A percentile compares a stretch with the other conserved stretches of the same genome.
phyloP scores from a whole-genome alignment of 2,888 invertebrate species.

The Anticlea derivata region DNA sequence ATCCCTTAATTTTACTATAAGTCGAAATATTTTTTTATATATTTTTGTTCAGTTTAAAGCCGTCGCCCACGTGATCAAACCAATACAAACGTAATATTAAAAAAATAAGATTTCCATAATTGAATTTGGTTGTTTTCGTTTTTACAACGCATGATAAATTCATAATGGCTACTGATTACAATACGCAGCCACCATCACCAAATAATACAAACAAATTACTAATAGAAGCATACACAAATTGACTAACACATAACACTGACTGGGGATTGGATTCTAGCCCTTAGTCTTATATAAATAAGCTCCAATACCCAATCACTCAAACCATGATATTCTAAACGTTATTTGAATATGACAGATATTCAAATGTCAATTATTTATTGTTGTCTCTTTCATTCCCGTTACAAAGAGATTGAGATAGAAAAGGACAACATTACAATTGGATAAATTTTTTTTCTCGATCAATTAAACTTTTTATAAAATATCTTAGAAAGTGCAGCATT shows the following conservation, averaged over 20 bases:
- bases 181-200: no score
- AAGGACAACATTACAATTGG: not conserved
- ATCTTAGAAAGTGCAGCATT: not conserved
- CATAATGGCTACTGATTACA: no score
- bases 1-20: no score
- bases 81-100: no score
- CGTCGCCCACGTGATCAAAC: no score
- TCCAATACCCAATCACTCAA: constrained; percentile 6
- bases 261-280: constrained; percentile 4
- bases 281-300: not conserved
- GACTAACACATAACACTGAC: constrained; percentile 14
- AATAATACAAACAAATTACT: not conserved
- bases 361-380: not conserved
- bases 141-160: no score
- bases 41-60: no score
- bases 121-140: no score
- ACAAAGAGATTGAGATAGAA: not conserved
- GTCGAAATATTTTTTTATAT: no score
- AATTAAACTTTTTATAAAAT: not conserved
- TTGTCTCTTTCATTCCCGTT: not conserved
- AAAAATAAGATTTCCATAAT: no score
- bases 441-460: not conserved
- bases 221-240: constrained; percentile 7
- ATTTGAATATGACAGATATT: not conserved
- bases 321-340: not conserved